phyloP scores from a whole-genome alignment of 2,113 vertebrate species.

The Phylloscopus trochiloides region DNA sequence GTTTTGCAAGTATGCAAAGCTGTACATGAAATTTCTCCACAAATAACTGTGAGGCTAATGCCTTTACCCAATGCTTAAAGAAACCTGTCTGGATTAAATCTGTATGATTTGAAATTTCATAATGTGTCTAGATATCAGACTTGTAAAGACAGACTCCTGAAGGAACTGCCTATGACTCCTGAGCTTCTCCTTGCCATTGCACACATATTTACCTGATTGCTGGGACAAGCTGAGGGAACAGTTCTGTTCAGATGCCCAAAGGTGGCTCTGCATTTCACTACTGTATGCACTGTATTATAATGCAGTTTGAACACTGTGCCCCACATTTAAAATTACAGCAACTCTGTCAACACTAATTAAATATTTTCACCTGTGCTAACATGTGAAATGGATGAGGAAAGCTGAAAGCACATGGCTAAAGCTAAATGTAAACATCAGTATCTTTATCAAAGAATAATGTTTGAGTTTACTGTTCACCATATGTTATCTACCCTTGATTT shows the following conservation, averaged over 20 bases:
- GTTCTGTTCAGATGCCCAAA: not conserved
- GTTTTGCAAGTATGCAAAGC: not conserved
- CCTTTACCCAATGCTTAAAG: not conserved
- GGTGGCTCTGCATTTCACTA: not conserved
- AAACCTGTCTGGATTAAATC: not conserved
- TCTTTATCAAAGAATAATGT: not conserved
- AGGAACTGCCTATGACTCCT: fast-evolving
- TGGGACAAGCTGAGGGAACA: not conserved
- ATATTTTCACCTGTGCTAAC: not conserved
- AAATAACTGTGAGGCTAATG: not conserved
- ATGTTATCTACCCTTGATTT: not conserved
- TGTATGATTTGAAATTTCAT: not conserved
- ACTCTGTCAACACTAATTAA: not conserved
- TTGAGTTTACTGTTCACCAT: not conserved
- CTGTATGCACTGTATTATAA: not conserved
- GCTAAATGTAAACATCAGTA: not conserved
- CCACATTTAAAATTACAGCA: not conserved
- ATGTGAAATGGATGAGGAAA: not conserved
- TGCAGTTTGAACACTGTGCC: not conserved
- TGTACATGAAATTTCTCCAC: not conserved
- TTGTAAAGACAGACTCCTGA: not conserved
- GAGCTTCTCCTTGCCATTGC: not conserved
- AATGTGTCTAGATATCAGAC: not conserved
- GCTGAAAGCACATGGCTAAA: not conserved
- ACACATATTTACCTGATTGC: not conserved